Evolutionary conservation across 2,113 vertebrate species (phyloP).

Genomic region (Bagarius yarrelli): DNA sequence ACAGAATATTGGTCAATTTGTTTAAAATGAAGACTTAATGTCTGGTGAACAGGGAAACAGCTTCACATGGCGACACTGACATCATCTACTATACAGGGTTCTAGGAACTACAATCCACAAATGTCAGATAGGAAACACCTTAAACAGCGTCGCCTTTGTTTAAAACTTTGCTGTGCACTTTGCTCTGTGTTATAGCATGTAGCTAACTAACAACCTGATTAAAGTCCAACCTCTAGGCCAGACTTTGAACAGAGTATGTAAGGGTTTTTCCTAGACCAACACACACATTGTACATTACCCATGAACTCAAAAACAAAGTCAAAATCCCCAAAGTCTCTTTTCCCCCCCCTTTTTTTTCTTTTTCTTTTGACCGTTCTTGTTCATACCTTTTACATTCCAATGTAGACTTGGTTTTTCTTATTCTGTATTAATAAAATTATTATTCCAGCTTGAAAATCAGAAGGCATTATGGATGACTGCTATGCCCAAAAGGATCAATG

Average conservation of each 20-base stretch:
- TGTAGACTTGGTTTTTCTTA: too few relatives aligned
- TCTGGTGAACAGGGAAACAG: background rate
- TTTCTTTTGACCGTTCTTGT: background rate
- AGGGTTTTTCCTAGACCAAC: background rate
- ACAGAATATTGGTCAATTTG: constrained; percentile 13
- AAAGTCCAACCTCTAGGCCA: background rate
- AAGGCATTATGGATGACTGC: constrained; percentile 41
- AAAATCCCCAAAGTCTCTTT: background rate
- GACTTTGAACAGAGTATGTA: background rate
- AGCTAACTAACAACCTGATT: background rate
- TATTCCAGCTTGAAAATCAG: constrained; percentile 38
- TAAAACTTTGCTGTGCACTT: too few relatives aligned
- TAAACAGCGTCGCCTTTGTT: too few relatives aligned
- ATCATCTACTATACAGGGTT: background rate
- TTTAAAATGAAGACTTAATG: constrained; percentile 32
- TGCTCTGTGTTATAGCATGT: background rate
- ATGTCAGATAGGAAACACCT: background rate
- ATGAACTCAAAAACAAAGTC: constrained; percentile 46
- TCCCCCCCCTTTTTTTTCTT: background rate
- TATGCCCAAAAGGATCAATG: constrained; percentile 50
- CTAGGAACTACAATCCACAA: background rate
- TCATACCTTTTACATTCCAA: constrained; percentile 4
- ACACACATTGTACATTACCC: constrained; percentile 20
- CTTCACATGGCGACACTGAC: background rate
- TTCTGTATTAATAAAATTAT: too few relatives aligned